Evolutionary conservation across 1,140 invertebrate species (phyloP).

Genomic region (Dermatophagoides farinae): DNA sequence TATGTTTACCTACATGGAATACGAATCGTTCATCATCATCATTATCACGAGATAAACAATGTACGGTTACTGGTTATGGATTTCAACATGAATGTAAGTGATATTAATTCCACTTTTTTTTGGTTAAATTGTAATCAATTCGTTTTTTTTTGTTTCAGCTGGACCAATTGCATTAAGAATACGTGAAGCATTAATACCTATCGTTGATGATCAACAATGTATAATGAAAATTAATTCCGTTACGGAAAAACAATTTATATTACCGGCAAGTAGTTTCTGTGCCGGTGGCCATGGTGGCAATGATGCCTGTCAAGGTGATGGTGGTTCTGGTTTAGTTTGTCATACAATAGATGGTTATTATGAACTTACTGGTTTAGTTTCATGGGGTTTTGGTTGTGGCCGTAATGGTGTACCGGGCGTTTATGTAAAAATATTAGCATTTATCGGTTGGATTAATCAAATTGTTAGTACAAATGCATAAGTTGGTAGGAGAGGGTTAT

Average conservation of each 20-base stretch:
- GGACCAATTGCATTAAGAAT: conserved; percentile 71
- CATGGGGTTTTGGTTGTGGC: conserved; percentile 53
- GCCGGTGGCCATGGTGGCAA: conserved; percentile 75
- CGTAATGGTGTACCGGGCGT: conserved; percentile 68
- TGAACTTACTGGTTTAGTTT: conserved; percentile 58
- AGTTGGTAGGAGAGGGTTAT: too few species aligned
- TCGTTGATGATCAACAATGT: conserved; percentile 76
- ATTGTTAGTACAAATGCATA: conserved; percentile 83
- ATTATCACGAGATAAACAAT: conserved; percentile 59
- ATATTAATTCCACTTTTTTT: too few species aligned
- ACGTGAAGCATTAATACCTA: conserved; percentile 70
- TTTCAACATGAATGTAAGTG: conserved; percentile 72
- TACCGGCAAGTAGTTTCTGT: conserved; percentile 77
- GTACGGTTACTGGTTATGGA: conserved; percentile 77
- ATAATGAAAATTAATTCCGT: conserved; percentile 76
- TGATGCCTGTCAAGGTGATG: conserved; percentile 82
- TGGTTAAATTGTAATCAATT: neutral
- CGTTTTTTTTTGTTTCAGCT: conserved; percentile 32
- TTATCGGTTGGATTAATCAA: conserved; percentile 90
- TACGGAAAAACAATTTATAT: conserved; percentile 75
- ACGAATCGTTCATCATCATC: too few species aligned
- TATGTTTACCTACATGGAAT: conserved; percentile 66
- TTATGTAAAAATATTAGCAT: conserved; percentile 78
- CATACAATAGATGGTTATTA: conserved; percentile 57
- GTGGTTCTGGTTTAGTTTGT: conserved; percentile 71